Base-by-base conservation (phyloP, 2,113 vertebrate genomes). In the Paramormyrops kingsleyae region DNA sequence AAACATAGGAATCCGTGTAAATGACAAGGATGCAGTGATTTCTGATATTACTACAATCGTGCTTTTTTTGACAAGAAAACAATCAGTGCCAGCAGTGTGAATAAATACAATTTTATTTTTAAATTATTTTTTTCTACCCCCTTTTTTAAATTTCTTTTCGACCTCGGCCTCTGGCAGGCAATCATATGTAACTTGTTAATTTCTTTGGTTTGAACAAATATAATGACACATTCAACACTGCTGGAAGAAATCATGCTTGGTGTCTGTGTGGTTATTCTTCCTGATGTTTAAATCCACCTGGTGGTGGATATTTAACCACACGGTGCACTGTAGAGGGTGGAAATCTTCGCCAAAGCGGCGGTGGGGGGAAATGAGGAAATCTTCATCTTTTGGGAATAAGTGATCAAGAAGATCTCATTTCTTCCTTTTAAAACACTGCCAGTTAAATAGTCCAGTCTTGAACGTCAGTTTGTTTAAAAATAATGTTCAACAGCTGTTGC, bases 1-100 rank as follows among this genome's bases (percentile, higher is more conserved):
- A 70, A 47, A 46, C 83, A 74, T 84, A 47, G 87, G 50, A 90
- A 88, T 83, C n/a, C 89, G 27, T 88, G 87, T 90, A 87, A 86
- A 90, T 47, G 87, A 66, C 59, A 70, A 86, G 88, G 90, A 87
- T 92, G 89, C 50, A 50, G 85, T 66, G 66, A 84, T 90, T 89
- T 87, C 88, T 91, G 90, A 62, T 83, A 90, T 84, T 87, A 89
- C 88, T 91, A 90, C 90, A 88, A 59, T 90, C 91, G 87, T 91
- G 89, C 91, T 91, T 90, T 90, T 91, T 87, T 66, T 24, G 13
- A 87, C 70, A 87, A 90, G 62, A 87, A 87, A 80, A 35, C 66
- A 46, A 59, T 90, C 85, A 80, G 47, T 88, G 86, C 49, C 89
- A 83, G 85, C 84, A 90, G 27, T 87, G 85, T 87, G 85, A 87